Conservation (phyloP, 1,140 invertebrate species). For the Cephus cinctus region DNA sequence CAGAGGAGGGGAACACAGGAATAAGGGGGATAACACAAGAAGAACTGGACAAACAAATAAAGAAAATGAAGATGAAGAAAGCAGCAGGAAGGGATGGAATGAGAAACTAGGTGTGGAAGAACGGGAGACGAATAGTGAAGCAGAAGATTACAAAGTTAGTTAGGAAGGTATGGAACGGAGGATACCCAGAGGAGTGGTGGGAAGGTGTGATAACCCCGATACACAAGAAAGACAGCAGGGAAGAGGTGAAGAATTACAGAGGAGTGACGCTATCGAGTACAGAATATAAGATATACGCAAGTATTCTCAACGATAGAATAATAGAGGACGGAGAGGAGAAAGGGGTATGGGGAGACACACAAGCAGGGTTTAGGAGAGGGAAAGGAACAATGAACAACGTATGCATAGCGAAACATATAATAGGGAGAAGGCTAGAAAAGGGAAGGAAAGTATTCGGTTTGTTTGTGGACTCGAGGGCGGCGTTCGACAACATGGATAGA, state of each 20-base stretch:
- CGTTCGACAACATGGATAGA: constrained; percentile 2
- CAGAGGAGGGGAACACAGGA: neutral
- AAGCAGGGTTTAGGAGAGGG: constrained; percentile 14
- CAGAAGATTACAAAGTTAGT: neutral
- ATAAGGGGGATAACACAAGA: neutral
- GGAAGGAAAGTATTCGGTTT: neutral
- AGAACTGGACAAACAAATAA: neutral
- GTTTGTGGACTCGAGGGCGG: neutral
- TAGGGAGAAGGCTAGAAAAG: neutral
- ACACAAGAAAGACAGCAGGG: constrained; percentile 27
- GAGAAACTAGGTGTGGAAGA: constrained; percentile 5
- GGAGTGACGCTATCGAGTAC: constrained; percentile 17
- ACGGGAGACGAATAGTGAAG: neutral
- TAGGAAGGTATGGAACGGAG: constrained; percentile 13
- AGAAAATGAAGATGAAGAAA: constrained; percentile 11
- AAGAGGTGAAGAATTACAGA: constrained; percentile 23
- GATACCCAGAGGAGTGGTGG: constrained; percentile 22
- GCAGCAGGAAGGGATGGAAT: constrained; percentile 4
- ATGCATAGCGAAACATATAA: constrained; percentile 8
- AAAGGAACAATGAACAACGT: constrained; percentile 13
- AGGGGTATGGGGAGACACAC: neutral
- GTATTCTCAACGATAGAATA: neutral
- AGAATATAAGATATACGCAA: constrained; percentile 6
- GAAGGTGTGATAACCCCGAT: constrained; percentile 14
- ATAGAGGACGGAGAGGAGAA: neutral